Evolutionary conservation across 2,113 vertebrate genomes (phyloP).

Genomic region (Sorex fumeus): DNA sequence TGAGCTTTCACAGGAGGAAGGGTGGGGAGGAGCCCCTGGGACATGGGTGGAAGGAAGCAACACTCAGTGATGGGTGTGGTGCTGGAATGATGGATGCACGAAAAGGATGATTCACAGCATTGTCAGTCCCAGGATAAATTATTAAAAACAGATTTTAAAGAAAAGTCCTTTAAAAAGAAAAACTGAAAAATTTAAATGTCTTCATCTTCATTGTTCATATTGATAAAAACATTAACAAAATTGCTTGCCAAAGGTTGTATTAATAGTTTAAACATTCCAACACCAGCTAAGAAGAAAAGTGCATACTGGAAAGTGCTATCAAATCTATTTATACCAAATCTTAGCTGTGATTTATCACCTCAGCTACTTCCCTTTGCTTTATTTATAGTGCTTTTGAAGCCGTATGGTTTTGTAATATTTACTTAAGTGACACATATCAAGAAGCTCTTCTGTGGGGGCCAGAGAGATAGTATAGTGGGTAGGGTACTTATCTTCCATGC

Average conservation of each 20-base stretch:
- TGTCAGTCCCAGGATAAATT: no score
- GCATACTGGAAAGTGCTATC: background rate
- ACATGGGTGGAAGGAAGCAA: no score
- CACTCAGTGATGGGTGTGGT: no score
- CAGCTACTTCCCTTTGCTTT: background rate
- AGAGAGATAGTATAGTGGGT: no score
- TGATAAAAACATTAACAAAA: slow-evolving; percentile 22
- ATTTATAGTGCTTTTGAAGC: slow-evolving; percentile 12
- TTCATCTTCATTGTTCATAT: slow-evolving; percentile 44
- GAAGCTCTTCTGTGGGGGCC: background rate
- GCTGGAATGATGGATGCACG: no score
- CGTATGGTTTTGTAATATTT: slow-evolving; percentile 11
- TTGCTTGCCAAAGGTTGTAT: background rate
- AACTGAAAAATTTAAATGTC: background rate
- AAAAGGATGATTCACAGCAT: no score
- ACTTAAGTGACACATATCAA: background rate
- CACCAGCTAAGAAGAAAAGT: slow-evolving; percentile 7
- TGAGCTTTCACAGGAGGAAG: no score
- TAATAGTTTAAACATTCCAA: slow-evolving; percentile 38
- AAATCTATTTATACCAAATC: slow-evolving; percentile 1
- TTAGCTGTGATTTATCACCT: background rate
- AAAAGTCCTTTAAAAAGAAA: no score
- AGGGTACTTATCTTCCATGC: no score
- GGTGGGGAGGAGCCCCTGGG: no score
- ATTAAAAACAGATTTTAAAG: no score